A percentile compares a stretch with the other conserved stretches of the same genome.
Evolutionary conservation across 1,140 invertebrate species (phyloP).

Genomic region (Ericerus pela): DNA sequence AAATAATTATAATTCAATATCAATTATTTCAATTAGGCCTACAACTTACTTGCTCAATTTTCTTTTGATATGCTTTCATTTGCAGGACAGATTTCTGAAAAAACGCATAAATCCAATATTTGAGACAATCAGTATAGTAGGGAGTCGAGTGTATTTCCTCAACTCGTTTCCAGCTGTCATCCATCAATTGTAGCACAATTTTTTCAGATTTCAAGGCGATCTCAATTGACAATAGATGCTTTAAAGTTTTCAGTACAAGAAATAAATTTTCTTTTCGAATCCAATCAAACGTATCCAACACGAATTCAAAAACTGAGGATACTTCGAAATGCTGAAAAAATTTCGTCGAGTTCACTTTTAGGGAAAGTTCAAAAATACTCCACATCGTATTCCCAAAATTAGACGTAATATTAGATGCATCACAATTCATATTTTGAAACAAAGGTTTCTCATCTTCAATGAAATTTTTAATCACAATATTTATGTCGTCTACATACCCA

Average conservation of each 20-base stretch:
- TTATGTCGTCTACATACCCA: no score
- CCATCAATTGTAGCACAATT: not conserved
- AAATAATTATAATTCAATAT: no score
- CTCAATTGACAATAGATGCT: constrained; percentile 10
- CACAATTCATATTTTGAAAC: no score
- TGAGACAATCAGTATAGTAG: not conserved
- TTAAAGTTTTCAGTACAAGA: constrained; percentile 17
- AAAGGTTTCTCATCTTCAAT: no score
- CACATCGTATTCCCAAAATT: no score
- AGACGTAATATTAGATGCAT: no score
- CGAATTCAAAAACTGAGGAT: constrained; percentile 14
- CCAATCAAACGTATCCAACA: constrained; percentile 20
- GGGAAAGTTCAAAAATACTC: no score
- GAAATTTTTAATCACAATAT: no score
- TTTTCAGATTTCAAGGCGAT: not conserved
- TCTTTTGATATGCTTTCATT: not conserved
- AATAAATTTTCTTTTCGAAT: constrained; percentile 19
- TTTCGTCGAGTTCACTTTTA: no score
- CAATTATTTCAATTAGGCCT: not conserved
- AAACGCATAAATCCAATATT: not conserved
- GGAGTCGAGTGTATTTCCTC: not conserved
- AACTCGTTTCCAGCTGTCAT: not conserved
- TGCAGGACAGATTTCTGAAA: not conserved
- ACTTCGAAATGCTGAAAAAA: not conserved
- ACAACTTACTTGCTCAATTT: not conserved